phyloP scores from a whole-genome alignment of 2,797 vertebrate genomes.

The Mastacembelus armatus region DNA sequence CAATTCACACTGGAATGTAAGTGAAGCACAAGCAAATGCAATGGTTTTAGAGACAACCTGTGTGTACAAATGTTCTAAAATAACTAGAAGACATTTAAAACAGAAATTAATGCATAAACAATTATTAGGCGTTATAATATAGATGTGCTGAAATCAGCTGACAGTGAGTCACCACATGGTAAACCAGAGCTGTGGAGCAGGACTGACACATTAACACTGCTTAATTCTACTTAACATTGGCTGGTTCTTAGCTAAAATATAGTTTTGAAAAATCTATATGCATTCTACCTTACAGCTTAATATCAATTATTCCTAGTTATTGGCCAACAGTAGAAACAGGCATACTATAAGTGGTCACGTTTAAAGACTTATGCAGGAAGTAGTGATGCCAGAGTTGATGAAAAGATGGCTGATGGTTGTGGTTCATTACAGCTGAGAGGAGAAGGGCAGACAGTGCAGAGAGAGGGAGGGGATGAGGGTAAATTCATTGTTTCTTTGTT shows the following conservation, averaged over 20 bases:
- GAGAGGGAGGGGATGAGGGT: conserved; percentile 41
- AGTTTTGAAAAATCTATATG: conserved; percentile 14
- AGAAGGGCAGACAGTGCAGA: conserved; percentile 58
- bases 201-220: conserved; percentile 21
- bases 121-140: neutral
- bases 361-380: conserved; percentile 57
- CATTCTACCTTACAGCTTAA: conserved; percentile 29
- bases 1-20: conserved; percentile 15
- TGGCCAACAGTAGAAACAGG: conserved; percentile 25
- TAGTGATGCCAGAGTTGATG: conserved; percentile 62
- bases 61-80: no score
- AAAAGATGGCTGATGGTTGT: conserved; percentile 76
- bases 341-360: conserved; percentile 22
- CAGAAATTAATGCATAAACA: neutral
- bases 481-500: conserved; percentile 76
- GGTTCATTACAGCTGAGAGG: conserved; percentile 77
- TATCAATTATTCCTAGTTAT: conserved; percentile 36
- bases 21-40: no score
- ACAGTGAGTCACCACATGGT: conserved; percentile 44
- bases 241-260: conserved; percentile 5
- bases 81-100: no score
- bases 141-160: conserved; percentile 43
- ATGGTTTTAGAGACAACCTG: no score
- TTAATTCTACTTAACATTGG: conserved; percentile 24
- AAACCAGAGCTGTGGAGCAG: conserved; percentile 32